Evolutionary conservation across 2,113 vertebrate genomes (phyloP).

Genomic region (Ceratotherium simum): DNA sequence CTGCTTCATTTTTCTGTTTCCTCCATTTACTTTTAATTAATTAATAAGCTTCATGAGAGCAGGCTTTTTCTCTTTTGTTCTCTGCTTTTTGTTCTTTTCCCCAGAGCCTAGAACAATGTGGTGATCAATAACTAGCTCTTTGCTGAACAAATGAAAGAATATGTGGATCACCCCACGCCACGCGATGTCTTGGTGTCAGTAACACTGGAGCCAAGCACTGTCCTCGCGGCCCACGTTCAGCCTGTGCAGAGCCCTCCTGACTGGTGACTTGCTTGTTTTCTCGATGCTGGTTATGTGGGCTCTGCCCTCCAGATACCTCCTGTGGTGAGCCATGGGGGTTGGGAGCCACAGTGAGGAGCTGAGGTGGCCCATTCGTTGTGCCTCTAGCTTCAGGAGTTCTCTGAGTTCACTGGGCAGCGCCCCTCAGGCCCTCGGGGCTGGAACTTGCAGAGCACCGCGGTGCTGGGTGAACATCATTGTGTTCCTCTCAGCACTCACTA

Average conservation of each 20-base stretch:
- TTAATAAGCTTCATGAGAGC: neutral
- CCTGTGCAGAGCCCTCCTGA: neutral
- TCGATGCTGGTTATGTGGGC: neutral
- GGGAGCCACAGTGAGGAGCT: neutral
- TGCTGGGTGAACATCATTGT: neutral
- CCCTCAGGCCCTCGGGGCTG: neutral
- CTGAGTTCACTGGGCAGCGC: neutral
- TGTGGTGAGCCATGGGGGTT: neutral
- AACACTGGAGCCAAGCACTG: neutral
- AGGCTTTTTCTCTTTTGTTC: neutral
- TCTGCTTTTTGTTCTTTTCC: neutral
- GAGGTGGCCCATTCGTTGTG: neutral
- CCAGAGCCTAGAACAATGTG: neutral
- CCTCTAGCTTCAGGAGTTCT: neutral
- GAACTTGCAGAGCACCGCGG: neutral
- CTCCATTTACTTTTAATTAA: neutral
- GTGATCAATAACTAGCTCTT: neutral
- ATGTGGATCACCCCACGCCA: neutral
- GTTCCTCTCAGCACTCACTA: neutral
- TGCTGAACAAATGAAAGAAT: neutral
- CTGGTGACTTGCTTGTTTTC: neutral
- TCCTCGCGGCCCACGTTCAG: neutral
- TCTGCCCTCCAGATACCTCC: neutral
- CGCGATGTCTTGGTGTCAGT: neutral
- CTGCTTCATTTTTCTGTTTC: constrained; percentile 33